A percentile compares a stretch with the other conserved stretches of the same genome.
Evolutionary conservation across 2,888 invertebrate species (phyloP).

Genomic region (Perithous albicinctus): DNA sequence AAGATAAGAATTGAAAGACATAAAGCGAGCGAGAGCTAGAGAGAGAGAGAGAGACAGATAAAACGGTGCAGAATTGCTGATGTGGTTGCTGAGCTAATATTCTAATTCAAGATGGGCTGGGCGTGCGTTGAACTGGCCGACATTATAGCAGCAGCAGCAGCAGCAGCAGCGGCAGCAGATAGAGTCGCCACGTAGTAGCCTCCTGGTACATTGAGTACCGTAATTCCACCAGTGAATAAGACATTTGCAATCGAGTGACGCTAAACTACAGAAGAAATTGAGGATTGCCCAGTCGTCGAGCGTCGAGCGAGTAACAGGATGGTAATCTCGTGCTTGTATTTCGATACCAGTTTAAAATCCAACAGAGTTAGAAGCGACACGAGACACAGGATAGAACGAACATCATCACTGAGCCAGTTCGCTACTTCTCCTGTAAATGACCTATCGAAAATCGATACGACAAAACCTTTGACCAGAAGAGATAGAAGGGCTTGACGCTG

Average conservation of each 20-base stretch:
- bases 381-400: slow-evolving; percentile 8
- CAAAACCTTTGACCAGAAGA: slow-evolving; percentile 48
- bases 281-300: slow-evolving; percentile 35
- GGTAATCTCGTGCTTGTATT: slow-evolving; percentile 1
- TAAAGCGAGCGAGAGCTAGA: slow-evolving; percentile 61
- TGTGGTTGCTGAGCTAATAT: slow-evolving; percentile 79
- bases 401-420: neutral
- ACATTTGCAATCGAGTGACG: slow-evolving; percentile 46
- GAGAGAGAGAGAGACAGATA: slow-evolving; percentile 65
- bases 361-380: slow-evolving; percentile 7
- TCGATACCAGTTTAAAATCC: slow-evolving; percentile 17
- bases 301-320: neutral
- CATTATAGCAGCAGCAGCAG: slow-evolving; percentile 37
- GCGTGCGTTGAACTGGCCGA: slow-evolving; percentile 79
- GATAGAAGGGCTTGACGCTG: slow-evolving; percentile 41
- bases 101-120: slow-evolving; percentile 80
- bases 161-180: neutral
- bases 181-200: slow-evolving; percentile 28
- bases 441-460: slow-evolving; percentile 64
- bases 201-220: slow-evolving; percentile 55
- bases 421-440: slow-evolving; percentile 48
- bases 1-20: slow-evolving; percentile 61
- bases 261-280: slow-evolving; percentile 55
- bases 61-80: slow-evolving; percentile 64
- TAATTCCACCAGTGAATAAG: slow-evolving; percentile 61